Percentiles rank a stretch among this genome's conserved stretches.
Evolutionary conservation across 2,888 invertebrate species (phyloP).

Genomic region (Synanthedon tipuliformis): DNA sequence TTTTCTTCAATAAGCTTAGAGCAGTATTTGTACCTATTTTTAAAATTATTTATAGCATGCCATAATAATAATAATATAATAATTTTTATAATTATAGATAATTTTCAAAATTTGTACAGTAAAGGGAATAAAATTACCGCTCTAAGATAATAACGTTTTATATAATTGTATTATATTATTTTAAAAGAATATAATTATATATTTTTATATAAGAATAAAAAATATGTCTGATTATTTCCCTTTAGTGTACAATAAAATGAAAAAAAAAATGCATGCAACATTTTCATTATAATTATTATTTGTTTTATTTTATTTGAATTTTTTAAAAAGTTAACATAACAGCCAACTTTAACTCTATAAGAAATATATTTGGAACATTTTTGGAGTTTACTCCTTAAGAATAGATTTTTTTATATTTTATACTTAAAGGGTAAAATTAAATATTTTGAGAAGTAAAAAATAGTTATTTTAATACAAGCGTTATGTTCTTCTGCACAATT

Average conservation of each 20-base stretch:
- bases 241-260: slow-evolving; percentile 67
- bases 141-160: slow-evolving; percentile 41
- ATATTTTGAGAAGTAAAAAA: too few species aligned
- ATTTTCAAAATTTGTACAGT: slow-evolving; percentile 46
- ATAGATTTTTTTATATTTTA: too few species aligned
- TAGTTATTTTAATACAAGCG: too few species aligned
- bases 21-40: slow-evolving; percentile 39
- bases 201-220: slow-evolving; percentile 9
- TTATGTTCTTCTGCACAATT: too few species aligned
- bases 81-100: slow-evolving; percentile 8
- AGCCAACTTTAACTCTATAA: too few species aligned
- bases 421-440: too few species aligned
- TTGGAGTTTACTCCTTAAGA: too few species aligned
- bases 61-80: slow-evolving; percentile 7
- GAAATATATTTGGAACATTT: too few species aligned
- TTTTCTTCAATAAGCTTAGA: slow-evolving; percentile 46
- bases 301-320: too few species aligned
- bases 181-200: slow-evolving; percentile 8
- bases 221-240: slow-evolving; percentile 38
- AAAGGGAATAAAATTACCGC: slow-evolving; percentile 64
- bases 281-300: neutral
- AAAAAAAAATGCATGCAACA: slow-evolving; percentile 33
- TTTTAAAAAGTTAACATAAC: too few species aligned
- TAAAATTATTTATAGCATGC: slow-evolving; percentile 40
- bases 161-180: slow-evolving; percentile 8